Evolutionary conservation across 2,888 invertebrate species (phyloP).

Genomic region (Tenthredo amoena): DNA sequence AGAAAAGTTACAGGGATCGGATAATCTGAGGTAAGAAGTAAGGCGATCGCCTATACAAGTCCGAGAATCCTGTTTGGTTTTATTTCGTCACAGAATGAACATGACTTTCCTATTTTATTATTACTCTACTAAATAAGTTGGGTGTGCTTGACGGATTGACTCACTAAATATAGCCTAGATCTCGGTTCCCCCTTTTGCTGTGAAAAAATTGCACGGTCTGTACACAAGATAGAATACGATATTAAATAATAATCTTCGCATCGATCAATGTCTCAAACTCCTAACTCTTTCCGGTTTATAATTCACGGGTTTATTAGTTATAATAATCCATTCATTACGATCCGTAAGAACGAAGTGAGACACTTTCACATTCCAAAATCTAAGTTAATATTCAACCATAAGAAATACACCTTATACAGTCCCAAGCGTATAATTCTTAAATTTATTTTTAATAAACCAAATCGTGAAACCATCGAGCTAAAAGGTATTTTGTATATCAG

Average conservation of each 20-base stretch:
- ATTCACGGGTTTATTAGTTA: background rate
- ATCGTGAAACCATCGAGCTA: background rate
- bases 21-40: background rate
- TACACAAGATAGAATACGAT: background rate
- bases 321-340: background rate
- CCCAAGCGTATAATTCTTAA: background rate
- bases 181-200: background rate
- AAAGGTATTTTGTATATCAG: background rate
- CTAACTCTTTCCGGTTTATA: background rate
- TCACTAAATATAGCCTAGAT: background rate
- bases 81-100: background rate
- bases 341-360: background rate
- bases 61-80: background rate
- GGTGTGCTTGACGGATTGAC: slow-evolving; percentile 5
- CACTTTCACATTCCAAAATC: slow-evolving; percentile 12
- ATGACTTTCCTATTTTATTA: slow-evolving; percentile 36
- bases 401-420: background rate
- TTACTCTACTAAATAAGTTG: background rate
- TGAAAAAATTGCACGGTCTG: background rate
- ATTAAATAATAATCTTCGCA: background rate
- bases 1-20: background rate
- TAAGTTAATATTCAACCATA: background rate
- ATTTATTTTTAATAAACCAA: background rate
- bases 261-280: slow-evolving; percentile 11
- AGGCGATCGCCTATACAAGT: background rate